Evolutionary conservation across 2,797 vertebrate species (phyloP).

Genomic region (Acrossocheilus fasciatus): DNA sequence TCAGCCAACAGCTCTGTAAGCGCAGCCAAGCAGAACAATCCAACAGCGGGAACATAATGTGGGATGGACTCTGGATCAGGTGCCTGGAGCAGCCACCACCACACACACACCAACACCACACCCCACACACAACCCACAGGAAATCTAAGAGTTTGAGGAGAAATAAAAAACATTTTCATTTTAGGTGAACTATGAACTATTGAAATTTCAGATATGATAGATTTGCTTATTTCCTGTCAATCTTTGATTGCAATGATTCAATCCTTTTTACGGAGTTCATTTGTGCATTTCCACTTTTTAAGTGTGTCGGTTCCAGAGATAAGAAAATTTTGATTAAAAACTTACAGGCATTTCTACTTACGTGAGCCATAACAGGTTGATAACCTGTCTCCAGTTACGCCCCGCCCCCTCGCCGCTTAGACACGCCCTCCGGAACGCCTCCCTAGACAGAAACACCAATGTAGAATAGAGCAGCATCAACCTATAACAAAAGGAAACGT

Average conservation of each 20-base stretch:
- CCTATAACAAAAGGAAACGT: constrained; percentile 72
- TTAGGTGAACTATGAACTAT: not conserved
- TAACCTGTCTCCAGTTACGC: constrained; percentile 89
- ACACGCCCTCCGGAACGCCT: constrained; percentile 94
- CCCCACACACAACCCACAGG: constrained; percentile 91
- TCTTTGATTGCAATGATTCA: not conserved
- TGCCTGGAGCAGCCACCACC: constrained; percentile 89
- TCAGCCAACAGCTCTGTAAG: constrained; percentile 92
- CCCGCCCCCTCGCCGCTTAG: constrained; percentile 83
- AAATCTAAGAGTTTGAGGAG: constrained; percentile 76
- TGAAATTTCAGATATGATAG: not conserved
- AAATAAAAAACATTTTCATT: not conserved
- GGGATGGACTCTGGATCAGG: constrained; percentile 86
- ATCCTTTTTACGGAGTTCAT: not conserved
- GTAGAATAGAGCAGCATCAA: constrained; percentile 92
- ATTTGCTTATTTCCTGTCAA: not conserved
- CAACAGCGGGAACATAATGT: constrained; percentile 87
- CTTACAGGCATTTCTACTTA: constrained; percentile 72
- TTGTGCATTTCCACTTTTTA: not conserved
- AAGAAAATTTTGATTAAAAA: not conserved
- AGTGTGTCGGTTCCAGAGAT: not conserved
- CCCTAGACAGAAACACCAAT: constrained; percentile 91
- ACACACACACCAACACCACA: constrained; percentile 84
- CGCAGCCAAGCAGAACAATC: constrained; percentile 88
- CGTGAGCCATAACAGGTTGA: constrained; percentile 95